Evolutionary conservation across 2,113 vertebrate genomes (phyloP), one percentile per base, ranked within the genome.

Genomic region (Girardinichthys multiradiatus): DNA sequence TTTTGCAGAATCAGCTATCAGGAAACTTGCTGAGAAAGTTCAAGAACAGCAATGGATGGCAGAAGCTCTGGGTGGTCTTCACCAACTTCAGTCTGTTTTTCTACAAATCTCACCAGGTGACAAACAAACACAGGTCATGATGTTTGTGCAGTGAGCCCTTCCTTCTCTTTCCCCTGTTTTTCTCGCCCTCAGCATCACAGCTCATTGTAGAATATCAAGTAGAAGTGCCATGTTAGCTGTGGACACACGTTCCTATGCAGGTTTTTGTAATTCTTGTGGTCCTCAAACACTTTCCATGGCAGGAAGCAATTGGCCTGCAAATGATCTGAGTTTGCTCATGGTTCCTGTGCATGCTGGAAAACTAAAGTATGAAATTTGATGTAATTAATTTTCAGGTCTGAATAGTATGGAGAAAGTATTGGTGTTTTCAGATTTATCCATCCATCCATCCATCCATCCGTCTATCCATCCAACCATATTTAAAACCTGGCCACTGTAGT

Each of bases 11-110:
- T 88, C 97, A 98, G 91, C 86, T 99, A 33, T 99, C 98, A 19
- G 98, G 98, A 87, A 99, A 98, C 82, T 90, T 99, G 80, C 93
- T 99, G 76, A 93, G 98, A 87, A 99, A 99, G 86, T 99, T 99
- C 94, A 99, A 99, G 77, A 99, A 99, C 94, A 99, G 98, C 93
- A 99, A 98, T 0, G 98, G 98, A 57, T 99, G 98, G 98, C 98
- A 99, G 95, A 99, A 99, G 93, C 97, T 99, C 66, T 99, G 98
- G 98, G 98, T 99, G 80, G 98, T 99, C 72, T 99, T 99, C 94
- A 99, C 98, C 57, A 98, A 98, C 93, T 99, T 99, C 95, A 99
- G 97, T 71, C 95, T 99, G 85, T 99, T 99, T 92, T 99, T 99
- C 96, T 99, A 99, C 86, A 99, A 99, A 89, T 97, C 97, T 7